Conservation (phyloP, 2,888 invertebrate genomes). For the Drosophila merina region DNA sequence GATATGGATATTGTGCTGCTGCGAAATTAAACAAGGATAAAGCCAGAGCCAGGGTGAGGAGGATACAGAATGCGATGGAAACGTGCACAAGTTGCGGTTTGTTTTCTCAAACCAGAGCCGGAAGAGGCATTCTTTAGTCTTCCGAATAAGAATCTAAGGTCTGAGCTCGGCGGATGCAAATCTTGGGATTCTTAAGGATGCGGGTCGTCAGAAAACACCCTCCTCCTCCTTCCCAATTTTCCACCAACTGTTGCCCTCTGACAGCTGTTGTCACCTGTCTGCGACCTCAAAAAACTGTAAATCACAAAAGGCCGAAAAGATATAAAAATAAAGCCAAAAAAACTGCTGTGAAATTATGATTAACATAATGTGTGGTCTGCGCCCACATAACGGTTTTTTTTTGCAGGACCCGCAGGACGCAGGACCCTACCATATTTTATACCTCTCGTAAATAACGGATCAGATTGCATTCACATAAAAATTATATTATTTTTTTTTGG, state of each 20-base stretch:
- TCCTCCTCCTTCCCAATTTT: slow-evolving; percentile 5
- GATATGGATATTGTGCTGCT: slow-evolving; percentile 63
- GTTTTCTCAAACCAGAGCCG: slow-evolving; percentile 48
- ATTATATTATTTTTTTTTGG: slow-evolving; percentile 59
- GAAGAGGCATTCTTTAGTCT: slow-evolving; percentile 30
- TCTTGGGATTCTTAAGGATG: slow-evolving; percentile 29
- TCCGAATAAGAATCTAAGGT: slow-evolving; percentile 12
- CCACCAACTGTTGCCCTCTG: slow-evolving; percentile 52
- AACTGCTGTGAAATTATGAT: slow-evolving; percentile 41
- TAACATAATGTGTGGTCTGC: slow-evolving; percentile 76
- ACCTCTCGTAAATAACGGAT: slow-evolving; percentile 69
- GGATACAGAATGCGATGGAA: slow-evolving; percentile 41
- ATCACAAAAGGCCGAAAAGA: slow-evolving; percentile 24
- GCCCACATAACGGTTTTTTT: slow-evolving; percentile 76
- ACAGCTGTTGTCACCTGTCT: slow-evolving; percentile 78
- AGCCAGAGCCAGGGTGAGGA: not conserved
- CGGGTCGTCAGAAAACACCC: slow-evolving; percentile 20
- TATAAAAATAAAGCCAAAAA: slow-evolving; percentile 3
- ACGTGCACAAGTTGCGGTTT: slow-evolving; percentile 81
- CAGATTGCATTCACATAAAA: slow-evolving; percentile 76
- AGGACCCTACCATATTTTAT: slow-evolving; percentile 51
- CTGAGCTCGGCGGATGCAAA: slow-evolving; percentile 45
- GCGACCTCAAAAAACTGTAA: slow-evolving; percentile 46
- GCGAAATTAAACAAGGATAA: slow-evolving; percentile 61
- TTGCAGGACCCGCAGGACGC: slow-evolving; percentile 49